Conservation (phyloP, 1,140 invertebrate genomes). For the Ridgeia piscesae region DNA sequence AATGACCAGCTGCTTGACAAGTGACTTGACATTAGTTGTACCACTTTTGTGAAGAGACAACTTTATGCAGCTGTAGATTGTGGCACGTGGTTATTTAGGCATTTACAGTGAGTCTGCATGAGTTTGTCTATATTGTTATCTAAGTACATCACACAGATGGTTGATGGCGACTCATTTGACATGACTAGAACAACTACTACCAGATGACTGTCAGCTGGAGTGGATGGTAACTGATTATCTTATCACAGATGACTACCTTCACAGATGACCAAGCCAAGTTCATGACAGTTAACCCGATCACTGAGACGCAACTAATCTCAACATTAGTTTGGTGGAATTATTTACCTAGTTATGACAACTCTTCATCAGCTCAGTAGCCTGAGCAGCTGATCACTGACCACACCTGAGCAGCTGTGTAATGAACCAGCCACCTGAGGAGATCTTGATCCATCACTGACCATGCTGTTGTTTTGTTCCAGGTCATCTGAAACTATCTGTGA, state of each 20-base stretch:
- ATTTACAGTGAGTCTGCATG: conserved; percentile 1
- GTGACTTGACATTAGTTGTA: background rate
- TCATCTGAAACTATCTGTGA: background rate
- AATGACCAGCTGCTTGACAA: background rate
- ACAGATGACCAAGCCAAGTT: too few species aligned
- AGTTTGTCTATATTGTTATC: background rate
- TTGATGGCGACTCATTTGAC: background rate
- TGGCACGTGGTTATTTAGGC: background rate
- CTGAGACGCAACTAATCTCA: background rate
- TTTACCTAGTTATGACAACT: background rate
- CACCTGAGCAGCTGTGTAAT: background rate
- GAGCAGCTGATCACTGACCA: too few species aligned
- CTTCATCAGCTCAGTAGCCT: background rate
- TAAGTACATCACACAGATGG: background rate
- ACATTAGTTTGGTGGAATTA: background rate
- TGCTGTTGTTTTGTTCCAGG: background rate
- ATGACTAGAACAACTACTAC: background rate
- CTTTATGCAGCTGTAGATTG: background rate
- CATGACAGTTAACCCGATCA: background rate
- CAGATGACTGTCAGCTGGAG: background rate
- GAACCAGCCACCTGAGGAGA: background rate
- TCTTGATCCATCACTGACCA: background rate
- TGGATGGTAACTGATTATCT: too few species aligned
- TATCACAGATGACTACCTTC: too few species aligned
- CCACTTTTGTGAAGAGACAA: background rate